A percentile compares a stretch with the other conserved stretches of the same genome.
Conservation (phyloP, 2,888 invertebrate genomes). For the Lasioglossum oenotherae region DNA sequence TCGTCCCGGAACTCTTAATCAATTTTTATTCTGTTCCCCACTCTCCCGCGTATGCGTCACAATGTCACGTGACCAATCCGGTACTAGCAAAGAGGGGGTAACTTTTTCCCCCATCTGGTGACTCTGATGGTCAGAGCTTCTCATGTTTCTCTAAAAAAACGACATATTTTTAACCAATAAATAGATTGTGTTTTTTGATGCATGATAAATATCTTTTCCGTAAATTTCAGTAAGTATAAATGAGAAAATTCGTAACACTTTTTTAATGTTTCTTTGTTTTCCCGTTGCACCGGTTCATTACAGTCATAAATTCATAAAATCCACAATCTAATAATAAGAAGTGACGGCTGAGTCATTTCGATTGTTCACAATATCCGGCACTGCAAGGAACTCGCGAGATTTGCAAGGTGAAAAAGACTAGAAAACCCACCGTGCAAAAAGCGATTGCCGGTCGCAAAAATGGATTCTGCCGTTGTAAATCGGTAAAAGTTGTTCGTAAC, state of each 20-base stretch:
- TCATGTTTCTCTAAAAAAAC: neutral
- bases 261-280: too few species aligned
- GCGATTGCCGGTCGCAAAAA: neutral
- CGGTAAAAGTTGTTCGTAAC: slow-evolving; percentile 21
- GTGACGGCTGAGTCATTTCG: neutral
- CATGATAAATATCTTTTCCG: too few species aligned
- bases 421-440: neutral
- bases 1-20: neutral
- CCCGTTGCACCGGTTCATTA: neutral
- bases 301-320: neutral
- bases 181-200: too few species aligned
- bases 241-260: too few species aligned
- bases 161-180: neutral
- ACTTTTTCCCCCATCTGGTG: too few species aligned
- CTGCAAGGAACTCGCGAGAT: neutral
- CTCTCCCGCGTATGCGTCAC: too few species aligned
- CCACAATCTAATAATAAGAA: neutral
- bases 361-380: neutral
- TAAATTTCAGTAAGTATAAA: too few species aligned
- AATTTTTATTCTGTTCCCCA: neutral
- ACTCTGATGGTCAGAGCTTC: neutral
- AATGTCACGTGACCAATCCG: too few species aligned
- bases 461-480: slow-evolving; percentile 21
- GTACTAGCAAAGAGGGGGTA: too few species aligned
- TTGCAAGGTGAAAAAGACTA: neutral